Evolutionary conservation across 2,888 invertebrate species (phyloP).

Genomic region (Heteromurus nitidus): DNA sequence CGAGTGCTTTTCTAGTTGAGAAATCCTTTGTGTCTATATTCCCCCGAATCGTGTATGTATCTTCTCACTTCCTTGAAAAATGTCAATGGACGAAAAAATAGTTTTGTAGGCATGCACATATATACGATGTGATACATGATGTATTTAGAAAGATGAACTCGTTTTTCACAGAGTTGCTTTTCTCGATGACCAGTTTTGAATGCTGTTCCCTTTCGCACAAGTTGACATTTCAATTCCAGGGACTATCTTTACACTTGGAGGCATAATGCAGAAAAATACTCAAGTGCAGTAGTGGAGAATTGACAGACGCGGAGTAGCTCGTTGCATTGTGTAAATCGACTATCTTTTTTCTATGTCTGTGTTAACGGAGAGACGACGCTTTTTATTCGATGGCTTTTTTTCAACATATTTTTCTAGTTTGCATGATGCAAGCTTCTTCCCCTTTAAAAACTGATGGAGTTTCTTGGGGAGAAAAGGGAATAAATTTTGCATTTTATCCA

Average conservation of each 20-base stretch:
- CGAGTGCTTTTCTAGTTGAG: neutral
- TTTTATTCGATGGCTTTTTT: too few species aligned
- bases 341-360: too few species aligned
- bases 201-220: neutral
- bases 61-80: too few species aligned
- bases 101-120: too few species aligned
- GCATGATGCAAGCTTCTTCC: neutral
- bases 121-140: constrained; percentile 21
- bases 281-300: neutral
- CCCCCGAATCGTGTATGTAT: too few species aligned
- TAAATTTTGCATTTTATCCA: constrained; percentile 22
- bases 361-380: too few species aligned
- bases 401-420: neutral
- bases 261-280: constrained; percentile 14
- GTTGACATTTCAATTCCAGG: constrained; percentile 54
- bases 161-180: constrained; percentile 2
- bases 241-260: neutral
- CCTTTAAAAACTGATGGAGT: neutral
- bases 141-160: neutral
- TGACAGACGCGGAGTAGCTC: neutral
- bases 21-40: neutral
- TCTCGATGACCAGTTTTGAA: constrained; percentile 15
- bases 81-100: neutral
- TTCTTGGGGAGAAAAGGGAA: constrained; percentile 6
- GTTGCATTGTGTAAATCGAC: too few species aligned